These are phyloP conservation scores for Oreochromis spilurus DNA, from an alignment of 2,113 vertebrate genomes.

Conservation along the genomic window DNA sequence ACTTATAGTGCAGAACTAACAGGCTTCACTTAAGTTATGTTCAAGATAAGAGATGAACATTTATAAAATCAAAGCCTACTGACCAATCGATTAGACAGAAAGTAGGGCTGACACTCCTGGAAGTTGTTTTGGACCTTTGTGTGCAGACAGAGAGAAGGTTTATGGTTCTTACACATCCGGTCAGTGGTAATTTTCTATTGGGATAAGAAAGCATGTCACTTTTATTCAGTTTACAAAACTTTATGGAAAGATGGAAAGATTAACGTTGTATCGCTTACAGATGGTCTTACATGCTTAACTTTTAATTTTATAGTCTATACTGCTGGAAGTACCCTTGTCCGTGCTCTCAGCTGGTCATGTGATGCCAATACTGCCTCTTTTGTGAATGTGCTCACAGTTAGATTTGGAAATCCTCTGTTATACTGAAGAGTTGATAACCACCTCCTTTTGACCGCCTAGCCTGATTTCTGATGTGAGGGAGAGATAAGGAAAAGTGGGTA, in stretches of 20 bases:
- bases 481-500: background rate
- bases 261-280: accelerated
- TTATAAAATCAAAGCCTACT: too few species aligned
- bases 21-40: background rate
- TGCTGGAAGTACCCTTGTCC: accelerated
- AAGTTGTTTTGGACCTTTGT: background rate
- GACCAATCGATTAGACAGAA: background rate
- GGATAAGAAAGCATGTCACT: background rate
- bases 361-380: background rate
- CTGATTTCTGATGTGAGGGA: background rate
- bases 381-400: background rate
- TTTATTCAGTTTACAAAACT: background rate
- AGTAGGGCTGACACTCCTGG: accelerated
- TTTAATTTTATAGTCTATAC: background rate
- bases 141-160: background rate
- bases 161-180: background rate
- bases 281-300: background rate
- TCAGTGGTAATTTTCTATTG: accelerated
- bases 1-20: background rate
- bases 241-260: background rate
- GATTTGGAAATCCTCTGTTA: background rate
- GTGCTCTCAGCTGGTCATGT: background rate
- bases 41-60: background rate
- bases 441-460: background rate
- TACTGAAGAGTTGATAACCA: background rate